These are phyloP conservation scores for Lycodopsis pacificus DNA, from an alignment of 2,797 vertebrate species.

Conservation along the genomic window DNA sequence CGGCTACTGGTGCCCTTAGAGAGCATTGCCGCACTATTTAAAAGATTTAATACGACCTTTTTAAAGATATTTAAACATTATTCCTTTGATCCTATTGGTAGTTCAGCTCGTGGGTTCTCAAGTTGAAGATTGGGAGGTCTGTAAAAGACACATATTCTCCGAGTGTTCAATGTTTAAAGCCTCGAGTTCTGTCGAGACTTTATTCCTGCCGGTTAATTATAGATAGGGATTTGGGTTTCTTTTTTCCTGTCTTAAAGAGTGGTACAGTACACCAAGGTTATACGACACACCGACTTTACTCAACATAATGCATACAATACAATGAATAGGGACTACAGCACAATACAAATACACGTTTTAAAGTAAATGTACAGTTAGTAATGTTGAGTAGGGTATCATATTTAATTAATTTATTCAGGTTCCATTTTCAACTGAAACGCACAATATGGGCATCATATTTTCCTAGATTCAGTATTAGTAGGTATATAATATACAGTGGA, in stretches of 20 bases:
- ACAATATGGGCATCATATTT: not conserved
- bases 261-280: not conserved
- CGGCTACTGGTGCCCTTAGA: no score
- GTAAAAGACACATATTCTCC: not conserved
- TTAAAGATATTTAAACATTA: conserved; percentile 13
- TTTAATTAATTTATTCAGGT: not conserved
- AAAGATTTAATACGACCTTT: conserved; percentile 31
- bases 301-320: not conserved
- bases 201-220: conserved; percentile 16
- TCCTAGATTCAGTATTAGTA: not conserved
- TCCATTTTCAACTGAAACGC: not conserved
- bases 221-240: not conserved
- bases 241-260: not conserved
- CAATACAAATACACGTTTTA: not conserved
- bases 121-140: conserved; percentile 6
- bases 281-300: not conserved
- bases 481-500: not conserved
- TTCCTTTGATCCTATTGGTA: conserved; percentile 13
- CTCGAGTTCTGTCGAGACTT: not conserved
- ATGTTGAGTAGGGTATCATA: not conserved
- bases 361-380: not conserved
- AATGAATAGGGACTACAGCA: not conserved
- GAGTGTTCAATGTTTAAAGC: not conserved
- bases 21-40: not conserved
- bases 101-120: not conserved